Base-by-base conservation (phyloP, 2,888 invertebrate genomes). In the Laspeyria flexula region DNA sequence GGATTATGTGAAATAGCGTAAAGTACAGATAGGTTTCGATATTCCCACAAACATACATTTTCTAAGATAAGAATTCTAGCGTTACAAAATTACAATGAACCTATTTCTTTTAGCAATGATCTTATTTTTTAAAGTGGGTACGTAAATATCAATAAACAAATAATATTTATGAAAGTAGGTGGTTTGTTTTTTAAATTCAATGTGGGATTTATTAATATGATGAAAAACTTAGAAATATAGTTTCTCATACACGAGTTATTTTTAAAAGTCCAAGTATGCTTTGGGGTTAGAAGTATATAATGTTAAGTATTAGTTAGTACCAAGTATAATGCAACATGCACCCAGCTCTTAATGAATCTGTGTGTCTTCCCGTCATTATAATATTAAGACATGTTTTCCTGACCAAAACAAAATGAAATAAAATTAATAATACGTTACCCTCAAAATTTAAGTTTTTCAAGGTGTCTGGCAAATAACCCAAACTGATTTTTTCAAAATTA, bases 291-390 rank as follows among this genome's bases (percentile, higher is more conserved):
- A 3, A 21, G 11, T 25, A 27, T 31, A 18, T 40, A n/a, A 16
- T 53, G 58, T 66, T 67, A 63, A 13, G 9, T 47, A 43, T 63
- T 69, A 64, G 60, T 69, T 55, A 48, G 53, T 64, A 62, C 52
- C 49, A 58, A 52, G 30, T 46, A 30, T 45, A n/a, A 66, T 60
- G 70, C 54, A 51, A 66, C 85, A 85, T 86, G 87, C 87, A 85
- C 80, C 78, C 86, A 86, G 82, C 83, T 81, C 78, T 64, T 55
- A 78, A 73, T 75, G 79, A 83, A 88, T 90, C 91, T 90, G 91
- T 91, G 89, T 90, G 90, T 92, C 92, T 90, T 86, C 88, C 74
- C 64, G 73, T 64, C 50, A 55, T 52, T 46, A 47, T n/a, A 62
- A 57, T 53, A 39, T n/a, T n/a, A n/a, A n/a, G n/a, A 66, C 52